Evolutionary conservation across 1,140 invertebrate genomes (phyloP).

Genomic region (Plodia interpunctella): DNA sequence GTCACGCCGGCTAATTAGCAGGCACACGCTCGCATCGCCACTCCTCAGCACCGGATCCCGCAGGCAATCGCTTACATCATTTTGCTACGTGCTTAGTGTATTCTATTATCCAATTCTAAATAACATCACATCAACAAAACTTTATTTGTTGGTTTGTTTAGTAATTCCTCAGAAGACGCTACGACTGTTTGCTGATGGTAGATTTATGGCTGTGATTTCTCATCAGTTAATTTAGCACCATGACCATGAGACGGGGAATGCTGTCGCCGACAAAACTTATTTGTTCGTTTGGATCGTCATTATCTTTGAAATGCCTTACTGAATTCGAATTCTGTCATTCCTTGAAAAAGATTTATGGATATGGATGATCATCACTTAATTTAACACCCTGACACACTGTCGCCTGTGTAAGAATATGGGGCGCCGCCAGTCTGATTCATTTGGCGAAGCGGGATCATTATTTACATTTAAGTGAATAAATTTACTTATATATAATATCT

Average conservation of each 20-base stretch:
- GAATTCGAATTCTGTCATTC: not conserved
- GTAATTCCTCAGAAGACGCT: not conserved
- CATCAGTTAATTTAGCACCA: not conserved
- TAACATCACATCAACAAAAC: not conserved
- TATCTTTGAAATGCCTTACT: not conserved
- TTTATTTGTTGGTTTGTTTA: not conserved
- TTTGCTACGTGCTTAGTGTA: constrained; percentile 40
- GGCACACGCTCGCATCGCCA: constrained; percentile 43
- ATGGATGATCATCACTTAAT: not conserved
- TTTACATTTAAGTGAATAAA: too few species aligned
- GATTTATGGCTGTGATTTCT: not conserved
- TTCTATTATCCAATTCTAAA: constrained; percentile 28
- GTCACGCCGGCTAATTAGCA: constrained; percentile 62
- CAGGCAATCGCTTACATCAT: constrained; percentile 73
- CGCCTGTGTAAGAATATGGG: not conserved
- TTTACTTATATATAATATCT: too few species aligned
- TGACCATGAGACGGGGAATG: not conserved
- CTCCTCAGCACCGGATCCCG: constrained; percentile 34
- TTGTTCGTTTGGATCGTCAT: not conserved
- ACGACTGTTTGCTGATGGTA: not conserved
- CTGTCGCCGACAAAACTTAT: not conserved
- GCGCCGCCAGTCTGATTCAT: not conserved
- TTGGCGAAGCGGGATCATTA: not conserved
- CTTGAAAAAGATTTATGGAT: constrained; percentile 2
- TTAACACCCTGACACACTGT: not conserved